Conservation (phyloP, 2,113 vertebrate species). For the Leptobrachium ailaonicum region DNA sequence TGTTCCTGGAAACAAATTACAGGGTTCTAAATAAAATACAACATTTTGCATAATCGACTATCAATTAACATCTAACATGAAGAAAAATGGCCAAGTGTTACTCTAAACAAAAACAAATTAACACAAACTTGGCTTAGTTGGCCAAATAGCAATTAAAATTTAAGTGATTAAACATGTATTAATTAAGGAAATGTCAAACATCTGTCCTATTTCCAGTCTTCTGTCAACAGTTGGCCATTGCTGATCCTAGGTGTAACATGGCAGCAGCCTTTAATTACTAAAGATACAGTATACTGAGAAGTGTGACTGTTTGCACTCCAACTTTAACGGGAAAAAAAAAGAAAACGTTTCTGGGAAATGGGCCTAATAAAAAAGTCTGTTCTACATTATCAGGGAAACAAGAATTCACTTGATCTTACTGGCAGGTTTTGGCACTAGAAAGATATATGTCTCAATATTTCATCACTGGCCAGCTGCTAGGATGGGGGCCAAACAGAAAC, state of each 20-base stretch:
- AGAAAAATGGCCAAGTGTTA: neutral
- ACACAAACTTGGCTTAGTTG: neutral
- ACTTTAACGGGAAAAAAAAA: neutral
- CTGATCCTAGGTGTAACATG: neutral
- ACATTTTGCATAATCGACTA: too few species aligned
- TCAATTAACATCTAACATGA: too few species aligned
- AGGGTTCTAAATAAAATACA: too few species aligned
- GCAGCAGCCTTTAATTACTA: neutral
- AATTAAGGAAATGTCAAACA: neutral
- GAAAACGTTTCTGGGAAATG: constrained; percentile 6
- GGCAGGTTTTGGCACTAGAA: constrained; percentile 5
- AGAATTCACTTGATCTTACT: constrained; percentile 16
- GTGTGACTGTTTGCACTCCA: neutral
- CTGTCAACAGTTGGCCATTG: neutral
- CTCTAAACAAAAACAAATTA: neutral
- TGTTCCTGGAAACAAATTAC: too few species aligned
- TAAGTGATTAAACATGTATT: neutral
- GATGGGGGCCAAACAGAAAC: neutral
- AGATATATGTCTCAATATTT: constrained; percentile 7
- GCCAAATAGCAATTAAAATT: neutral
- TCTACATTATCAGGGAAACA: constrained; percentile 23
- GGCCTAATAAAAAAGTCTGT: constrained; percentile 12
- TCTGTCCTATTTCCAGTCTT: neutral
- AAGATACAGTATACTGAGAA: neutral
- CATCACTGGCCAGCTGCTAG: neutral